Percentiles rank a stretch among this genome's conserved stretches.
phyloP scores from a whole-genome alignment of 2,797 vertebrate genomes.

The Netta rufina region DNA sequence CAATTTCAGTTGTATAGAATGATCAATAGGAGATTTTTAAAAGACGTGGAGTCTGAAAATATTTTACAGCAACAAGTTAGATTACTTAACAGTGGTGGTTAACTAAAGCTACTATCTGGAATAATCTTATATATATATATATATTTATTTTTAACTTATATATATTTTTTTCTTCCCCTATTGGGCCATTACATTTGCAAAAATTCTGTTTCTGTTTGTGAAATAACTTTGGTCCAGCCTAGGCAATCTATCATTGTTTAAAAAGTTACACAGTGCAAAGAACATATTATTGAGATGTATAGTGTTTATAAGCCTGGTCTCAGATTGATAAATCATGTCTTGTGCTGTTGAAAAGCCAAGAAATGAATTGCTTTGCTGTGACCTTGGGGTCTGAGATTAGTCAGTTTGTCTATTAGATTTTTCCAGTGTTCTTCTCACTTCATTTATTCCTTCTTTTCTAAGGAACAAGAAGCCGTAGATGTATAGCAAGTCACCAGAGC shows the following conservation, averaged over 20 bases:
- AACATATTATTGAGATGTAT: slow-evolving; percentile 82
- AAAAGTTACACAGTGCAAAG: slow-evolving; percentile 75
- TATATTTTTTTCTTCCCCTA: not conserved
- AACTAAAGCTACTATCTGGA: not conserved
- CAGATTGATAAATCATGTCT: slow-evolving; percentile 81
- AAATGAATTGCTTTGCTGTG: slow-evolving; percentile 78
- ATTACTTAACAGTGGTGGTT: not conserved
- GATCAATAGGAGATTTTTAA: slow-evolving; percentile 1
- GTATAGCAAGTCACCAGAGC: slow-evolving; percentile 46
- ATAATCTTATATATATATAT: not conserved
- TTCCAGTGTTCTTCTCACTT: slow-evolving; percentile 77
- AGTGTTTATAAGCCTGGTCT: slow-evolving; percentile 76
- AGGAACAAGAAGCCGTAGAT: slow-evolving; percentile 29
- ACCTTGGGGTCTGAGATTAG: slow-evolving; percentile 80
- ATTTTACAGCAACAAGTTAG: not conserved
- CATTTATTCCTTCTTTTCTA: slow-evolving; percentile 76
- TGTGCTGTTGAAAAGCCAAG: slow-evolving; percentile 72
- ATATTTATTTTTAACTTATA: accelerated
- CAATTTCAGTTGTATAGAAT: not conserved
- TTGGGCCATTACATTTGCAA: slow-evolving; percentile 48
- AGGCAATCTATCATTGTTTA: slow-evolving; percentile 76
- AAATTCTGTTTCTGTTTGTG: slow-evolving; percentile 69
- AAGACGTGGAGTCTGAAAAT: not conserved
- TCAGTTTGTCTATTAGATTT: slow-evolving; percentile 77
- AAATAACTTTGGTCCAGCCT: slow-evolving; percentile 60